Base-by-base conservation (phyloP, 1,140 invertebrate species). In the Euglossa dilemma region DNA sequence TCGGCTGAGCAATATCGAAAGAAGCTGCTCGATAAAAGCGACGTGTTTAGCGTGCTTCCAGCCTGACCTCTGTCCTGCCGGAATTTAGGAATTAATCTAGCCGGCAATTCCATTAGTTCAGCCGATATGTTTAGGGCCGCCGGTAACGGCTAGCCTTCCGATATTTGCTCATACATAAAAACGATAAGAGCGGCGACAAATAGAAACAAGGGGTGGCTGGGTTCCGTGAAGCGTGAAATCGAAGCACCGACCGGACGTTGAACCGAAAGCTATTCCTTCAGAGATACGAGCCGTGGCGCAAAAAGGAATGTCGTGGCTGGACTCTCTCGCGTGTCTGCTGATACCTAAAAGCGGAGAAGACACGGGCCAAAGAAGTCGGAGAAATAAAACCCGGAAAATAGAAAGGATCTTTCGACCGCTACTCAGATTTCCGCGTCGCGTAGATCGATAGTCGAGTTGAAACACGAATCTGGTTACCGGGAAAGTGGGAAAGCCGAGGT, bases 81-180 rank as follows among this genome's bases (percentile, higher is more conserved):
- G 45, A 67, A 59, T 47, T 67, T 47, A 67, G 16, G 73, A 66
- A 67, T 82, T 82, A 82, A 76, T 82, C 63, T n/a, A 18, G n/a
- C 20, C 63, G 28, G 80, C 63, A 76, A 82, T 82, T 69, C 80
- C 73, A 82, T 82, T 82, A 82, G 36, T 23, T 18, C 9, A 23
- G 14, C 16, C 47, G 63, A 57, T 67, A 63, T 28, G 52, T 66
- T 66, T 64, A 47, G 36, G 52, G 43, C 1, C 20, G n/a, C n/a
- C 36, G 25, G 66, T 54, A n/a, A 75, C 79, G 45, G 6, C 43
- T 5, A 50, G 14, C 45, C 56, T 63, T n/a, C 66, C 66, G 50
- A 77, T 70, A 71, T 83, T 83, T 83, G 66, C 57, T 83, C 66
- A 83, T 83, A 77, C 81, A 77, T 83, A 83, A 83, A 71, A 78